Evolutionary conservation across 2,797 vertebrate species (phyloP).

Genomic region (Hybognathus amarus): DNA sequence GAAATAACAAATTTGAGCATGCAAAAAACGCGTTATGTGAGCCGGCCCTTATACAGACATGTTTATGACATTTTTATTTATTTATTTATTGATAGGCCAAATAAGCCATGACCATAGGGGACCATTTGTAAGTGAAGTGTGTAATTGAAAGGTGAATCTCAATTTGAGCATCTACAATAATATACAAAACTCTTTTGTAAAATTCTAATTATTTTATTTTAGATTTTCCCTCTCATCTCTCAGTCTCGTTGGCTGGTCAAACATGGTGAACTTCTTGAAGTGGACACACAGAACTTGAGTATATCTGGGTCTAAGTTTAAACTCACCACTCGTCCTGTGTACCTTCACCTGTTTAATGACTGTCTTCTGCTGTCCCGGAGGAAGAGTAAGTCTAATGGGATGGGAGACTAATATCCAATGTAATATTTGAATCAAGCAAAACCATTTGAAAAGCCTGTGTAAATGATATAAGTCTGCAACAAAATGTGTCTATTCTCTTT

Average conservation of each 20-base stretch:
- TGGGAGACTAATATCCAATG: background rate
- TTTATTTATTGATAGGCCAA: background rate
- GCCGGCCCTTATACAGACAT: background rate
- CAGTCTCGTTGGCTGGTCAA: conserved; percentile 94
- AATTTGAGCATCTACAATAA: background rate
- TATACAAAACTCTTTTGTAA: background rate
- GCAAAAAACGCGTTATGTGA: no score
- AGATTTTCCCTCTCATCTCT: conserved; percentile 93
- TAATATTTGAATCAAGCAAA: conserved; percentile 3
- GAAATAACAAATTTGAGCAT: no score
- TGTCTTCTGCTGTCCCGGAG: conserved; percentile 86
- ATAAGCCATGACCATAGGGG: background rate
- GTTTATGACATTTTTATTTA: background rate
- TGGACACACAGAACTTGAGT: conserved; percentile 85
- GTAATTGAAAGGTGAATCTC: background rate
- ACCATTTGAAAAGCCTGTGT: background rate
- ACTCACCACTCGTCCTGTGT: conserved; percentile 86
- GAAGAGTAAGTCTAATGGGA: conserved; percentile 83
- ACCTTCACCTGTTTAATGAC: conserved; percentile 92
- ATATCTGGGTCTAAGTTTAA: conserved; percentile 86
- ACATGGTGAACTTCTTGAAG: conserved; percentile 88
- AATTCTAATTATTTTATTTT: background rate
- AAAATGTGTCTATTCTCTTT: conserved; percentile 41
- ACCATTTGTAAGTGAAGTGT: background rate
- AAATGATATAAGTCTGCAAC: background rate